Base-by-base conservation (phyloP, 2,888 invertebrate species). In the Acrocyrtus sp. region DNA sequence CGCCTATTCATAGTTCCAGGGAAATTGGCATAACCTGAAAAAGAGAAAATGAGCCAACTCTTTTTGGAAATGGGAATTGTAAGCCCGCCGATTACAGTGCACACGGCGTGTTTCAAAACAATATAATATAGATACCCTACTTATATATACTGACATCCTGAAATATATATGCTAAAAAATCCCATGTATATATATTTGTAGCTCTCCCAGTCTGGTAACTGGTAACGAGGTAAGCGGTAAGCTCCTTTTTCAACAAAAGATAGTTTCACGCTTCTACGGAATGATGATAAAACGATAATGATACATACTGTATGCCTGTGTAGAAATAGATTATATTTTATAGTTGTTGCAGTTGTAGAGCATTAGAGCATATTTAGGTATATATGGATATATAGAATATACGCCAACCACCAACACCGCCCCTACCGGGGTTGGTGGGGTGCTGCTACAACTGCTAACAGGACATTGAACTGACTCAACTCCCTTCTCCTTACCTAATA, bases 401-500 rank as follows among this genome's bases (percentile, higher is more conserved):
- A 60, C 45, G 43, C 60, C 41, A 41, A 67, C 53, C 51, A 24
- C 19, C 27, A 17, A 6, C 22, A 45, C 67, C 67, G 67, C 67
- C 67, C 67, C 67, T 67, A 58, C 58, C 29, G 17, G 50, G 58
- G 67, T 6, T 58, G 67, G 67, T 43, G 48, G 51, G 51, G 12
- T 22, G 27, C 39, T 53, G 47, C 39, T 21, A 43, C 67, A 47
- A 67, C 50, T 67, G 67, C 47, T 67, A 67, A 48, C 58, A 67
- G 66, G 48, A 50, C 58, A 67, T 29, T 67, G 67, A 67, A 60
- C 67, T 67, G 65, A 22, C 45, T 65, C n/a, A 60, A 67, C 51
- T 67, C 67, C 67, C 67, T 67, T 67, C 54, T 66, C 43, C 67
- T 66, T 58, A 67, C 67, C 67, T 24, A 65, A 65, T 65, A 65